Evolutionary conservation across 2,888 invertebrate species (phyloP).

Genomic region (Rhorus exstirpatorius): DNA sequence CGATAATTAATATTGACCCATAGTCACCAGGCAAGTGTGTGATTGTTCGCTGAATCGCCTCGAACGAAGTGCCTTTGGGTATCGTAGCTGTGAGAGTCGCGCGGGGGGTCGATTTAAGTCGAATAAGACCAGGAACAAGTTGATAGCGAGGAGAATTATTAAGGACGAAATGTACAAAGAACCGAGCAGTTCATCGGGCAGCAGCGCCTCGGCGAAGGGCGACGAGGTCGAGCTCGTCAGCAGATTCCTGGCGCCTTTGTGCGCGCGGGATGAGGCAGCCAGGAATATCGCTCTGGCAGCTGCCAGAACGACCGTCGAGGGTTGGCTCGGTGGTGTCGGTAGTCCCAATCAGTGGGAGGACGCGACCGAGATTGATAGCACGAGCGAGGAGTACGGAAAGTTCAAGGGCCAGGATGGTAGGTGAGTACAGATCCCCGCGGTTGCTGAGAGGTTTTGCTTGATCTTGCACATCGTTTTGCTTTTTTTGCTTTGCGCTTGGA

Average conservation of each 20-base stretch:
- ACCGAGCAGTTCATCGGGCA: conserved; percentile 75
- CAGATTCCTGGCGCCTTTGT: conserved; percentile 87
- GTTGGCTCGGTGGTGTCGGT: conserved; percentile 87
- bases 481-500: not conserved
- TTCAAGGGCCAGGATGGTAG: conserved; percentile 81
- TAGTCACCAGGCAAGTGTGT: not conserved
- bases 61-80: conserved; percentile 55
- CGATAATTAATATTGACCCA: not conserved
- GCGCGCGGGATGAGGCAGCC: conserved; percentile 87
- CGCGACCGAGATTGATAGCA: conserved; percentile 76
- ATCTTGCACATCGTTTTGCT: conserved; percentile 4
- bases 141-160: conserved; percentile 18
- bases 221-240: conserved; percentile 87
- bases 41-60: conserved; percentile 41
- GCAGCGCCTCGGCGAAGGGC: conserved; percentile 80
- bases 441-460: not conserved
- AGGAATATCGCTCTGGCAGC: conserved; percentile 87
- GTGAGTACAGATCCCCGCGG: conserved; percentile 71
- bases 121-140: conserved; percentile 2
- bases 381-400: conserved; percentile 74
- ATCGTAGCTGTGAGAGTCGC: not conserved
- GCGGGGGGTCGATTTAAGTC: conserved; percentile 1
- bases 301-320: conserved; percentile 87
- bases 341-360: conserved; percentile 86
- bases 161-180: conserved; percentile 80